These are phyloP conservation scores for Trichonephila clavata DNA, from an alignment of 1,140 invertebrate species.

Conservation along the genomic window DNA sequence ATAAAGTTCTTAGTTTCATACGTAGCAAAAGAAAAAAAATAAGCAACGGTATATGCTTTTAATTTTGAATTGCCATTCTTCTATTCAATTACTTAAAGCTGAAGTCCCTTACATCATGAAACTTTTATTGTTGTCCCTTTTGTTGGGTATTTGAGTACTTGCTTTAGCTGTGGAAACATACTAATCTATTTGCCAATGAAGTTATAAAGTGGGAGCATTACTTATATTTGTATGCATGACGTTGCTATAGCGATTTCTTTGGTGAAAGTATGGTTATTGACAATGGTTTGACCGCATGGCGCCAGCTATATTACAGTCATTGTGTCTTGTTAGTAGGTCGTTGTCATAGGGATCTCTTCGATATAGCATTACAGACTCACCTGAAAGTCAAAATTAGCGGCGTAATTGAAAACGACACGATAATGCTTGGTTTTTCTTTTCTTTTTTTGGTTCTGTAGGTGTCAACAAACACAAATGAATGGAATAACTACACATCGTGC, in stretches of 20 bases:
- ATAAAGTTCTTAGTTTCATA: background rate
- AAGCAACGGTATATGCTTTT: background rate
- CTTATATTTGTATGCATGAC: conserved; percentile 60
- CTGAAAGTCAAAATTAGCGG: conserved; percentile 36
- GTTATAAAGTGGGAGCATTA: conserved; percentile 53
- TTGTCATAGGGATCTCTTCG: conserved; percentile 55
- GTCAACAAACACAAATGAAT: background rate
- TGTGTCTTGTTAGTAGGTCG: conserved; percentile 67
- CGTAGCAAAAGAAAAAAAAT: background rate
- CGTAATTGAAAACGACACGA: conserved; percentile 34
- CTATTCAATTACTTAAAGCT: background rate
- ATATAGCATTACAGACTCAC: conserved; percentile 52
- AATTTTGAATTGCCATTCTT: background rate
- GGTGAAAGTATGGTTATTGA: conserved; percentile 38
- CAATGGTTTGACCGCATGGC: conserved; percentile 27
- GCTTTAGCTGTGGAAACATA: background rate
- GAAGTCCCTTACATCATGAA: background rate
- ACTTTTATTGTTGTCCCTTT: background rate
- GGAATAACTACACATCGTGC: background rate
- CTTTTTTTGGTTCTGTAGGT: conserved; percentile 6
- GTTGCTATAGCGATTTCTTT: conserved; percentile 62
- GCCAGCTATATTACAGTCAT: conserved; percentile 52
- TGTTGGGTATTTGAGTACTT: background rate
- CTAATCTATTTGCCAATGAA: conserved; percentile 46
- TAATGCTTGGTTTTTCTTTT: background rate